Evolutionary conservation across 37 sponge, comb jelly and placozoan species (phyloP), one percentile per base, ranked within the genome.

Genomic region (Eunapius fragilis): DNA sequence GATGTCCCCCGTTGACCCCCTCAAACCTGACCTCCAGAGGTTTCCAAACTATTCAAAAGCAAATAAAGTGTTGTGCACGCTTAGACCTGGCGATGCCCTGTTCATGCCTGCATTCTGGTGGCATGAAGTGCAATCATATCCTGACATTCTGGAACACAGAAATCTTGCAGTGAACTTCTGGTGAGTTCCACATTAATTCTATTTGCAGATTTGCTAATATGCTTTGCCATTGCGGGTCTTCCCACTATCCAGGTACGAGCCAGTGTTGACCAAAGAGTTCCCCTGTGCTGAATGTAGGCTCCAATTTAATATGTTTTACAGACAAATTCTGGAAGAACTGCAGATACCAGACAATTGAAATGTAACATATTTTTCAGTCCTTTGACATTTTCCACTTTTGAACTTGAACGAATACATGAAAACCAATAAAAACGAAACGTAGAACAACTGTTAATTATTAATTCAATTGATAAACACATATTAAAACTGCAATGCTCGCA

Each of bases 101-200:
- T 94, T 88, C 87, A 94, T 94, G 95, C 95, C 95, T 7, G 92
- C 95, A 22, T 94, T 94, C 85, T 94, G 95, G 95, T 94, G 95
- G 95, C 95, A 94, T 37, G 95, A 94, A 58, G 95, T 94, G 14
- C 95, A 91, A 86, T 94, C 95, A 11, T 48, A 67, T 70, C 95
- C 95, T 31, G 89, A 91, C 25, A 68, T 38, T 17, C 27, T 26
- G 37, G 87, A 91, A 76, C 84, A 83, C n/a, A 80, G 92, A 41
- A 94, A 94, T 73, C 74, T 94, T 37, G 95, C 95, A 25, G 87
- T 94, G 13, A 94, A 94, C 69, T 94, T 79, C 80, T 94, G 95
- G 95, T 93, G 72, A 74, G 89, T 69, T n/a, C 0, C n/a, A 26
- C 30, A 23, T 75, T 2, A 33, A 28, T 76, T 24, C 68, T 37